Evolutionary conservation across 2,113 vertebrate genomes (phyloP).

Genomic region (Miniopterus natalensis): DNA sequence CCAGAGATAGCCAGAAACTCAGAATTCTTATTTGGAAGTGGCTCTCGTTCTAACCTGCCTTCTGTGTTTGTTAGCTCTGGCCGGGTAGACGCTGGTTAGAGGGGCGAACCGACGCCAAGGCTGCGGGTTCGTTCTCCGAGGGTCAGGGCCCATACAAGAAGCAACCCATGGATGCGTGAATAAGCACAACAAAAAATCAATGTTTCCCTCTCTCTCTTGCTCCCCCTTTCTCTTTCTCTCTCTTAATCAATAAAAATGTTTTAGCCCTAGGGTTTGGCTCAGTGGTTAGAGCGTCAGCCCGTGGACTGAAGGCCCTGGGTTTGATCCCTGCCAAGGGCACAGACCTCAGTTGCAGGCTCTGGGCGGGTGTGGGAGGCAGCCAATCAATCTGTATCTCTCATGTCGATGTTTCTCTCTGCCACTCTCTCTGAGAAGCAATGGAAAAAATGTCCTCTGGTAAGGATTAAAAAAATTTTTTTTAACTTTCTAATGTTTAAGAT

Average conservation of each 20-base stretch:
- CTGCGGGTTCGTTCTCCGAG: background rate
- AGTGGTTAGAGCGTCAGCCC: no score
- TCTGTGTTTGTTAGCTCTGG: background rate
- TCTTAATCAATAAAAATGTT: background rate
- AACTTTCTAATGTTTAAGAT: background rate
- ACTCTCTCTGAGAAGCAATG: no score
- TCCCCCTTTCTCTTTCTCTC: background rate
- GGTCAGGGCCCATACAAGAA: background rate
- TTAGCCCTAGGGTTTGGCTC: no score
- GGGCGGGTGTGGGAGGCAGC: no score
- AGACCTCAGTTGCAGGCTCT: no score
- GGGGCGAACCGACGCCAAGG: background rate
- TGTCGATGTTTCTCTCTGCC: no score
- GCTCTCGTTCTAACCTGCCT: background rate
- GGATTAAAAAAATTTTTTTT: background rate
- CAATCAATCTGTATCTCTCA: no score
- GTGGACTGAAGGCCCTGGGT: no score
- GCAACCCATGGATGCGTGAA: background rate
- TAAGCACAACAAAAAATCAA: background rate
- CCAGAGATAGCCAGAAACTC: slow-evolving; percentile 20
- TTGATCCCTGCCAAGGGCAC: no score
- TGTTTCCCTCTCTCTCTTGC: no score
- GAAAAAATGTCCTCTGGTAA: no score
- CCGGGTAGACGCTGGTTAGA: background rate
- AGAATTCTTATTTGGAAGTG: slow-evolving; percentile 25